A percentile compares a stretch with the other conserved stretches of the same genome.
phyloP scores from a whole-genome alignment of 2,113 vertebrate genomes.

The Phaetusa simplex region DNA sequence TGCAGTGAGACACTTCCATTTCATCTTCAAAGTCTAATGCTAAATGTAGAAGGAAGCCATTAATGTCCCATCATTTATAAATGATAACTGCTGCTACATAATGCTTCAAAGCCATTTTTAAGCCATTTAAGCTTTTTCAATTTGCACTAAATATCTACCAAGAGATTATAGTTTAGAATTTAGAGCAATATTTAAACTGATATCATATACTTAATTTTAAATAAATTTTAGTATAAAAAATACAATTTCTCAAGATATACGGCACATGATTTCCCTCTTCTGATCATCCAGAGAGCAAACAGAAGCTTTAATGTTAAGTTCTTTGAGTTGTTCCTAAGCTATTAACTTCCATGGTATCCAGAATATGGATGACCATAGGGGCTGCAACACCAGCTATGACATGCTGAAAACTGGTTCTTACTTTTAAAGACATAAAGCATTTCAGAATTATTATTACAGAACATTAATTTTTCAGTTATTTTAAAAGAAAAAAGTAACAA shows the following conservation, averaged over 20 bases:
- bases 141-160: slow-evolving; percentile 73
- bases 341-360: background rate
- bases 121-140: slow-evolving; percentile 76
- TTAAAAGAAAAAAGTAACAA: background rate
- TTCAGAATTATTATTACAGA: background rate
- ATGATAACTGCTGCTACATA: slow-evolving; percentile 69
- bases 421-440: background rate
- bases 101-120: slow-evolving; percentile 77
- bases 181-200: slow-evolving; percentile 72
- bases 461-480: background rate
- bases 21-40: slow-evolving; percentile 54
- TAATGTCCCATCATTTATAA: slow-evolving; percentile 72
- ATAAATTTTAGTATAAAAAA: slow-evolving; percentile 68
- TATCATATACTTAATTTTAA: slow-evolving; percentile 66
- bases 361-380: background rate
- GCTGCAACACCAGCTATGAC: background rate
- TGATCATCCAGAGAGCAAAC: slow-evolving; percentile 40
- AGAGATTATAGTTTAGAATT: slow-evolving; percentile 73
- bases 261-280: slow-evolving; percentile 42
- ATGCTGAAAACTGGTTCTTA: background rate
- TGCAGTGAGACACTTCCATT: slow-evolving; percentile 33
- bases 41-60: slow-evolving; percentile 70
- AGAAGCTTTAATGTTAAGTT: slow-evolving; percentile 37
- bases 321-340: background rate
- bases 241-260: slow-evolving; percentile 41